Base-by-base conservation (phyloP, 2,888 invertebrate species). In the Phaedon cochleariae region DNA sequence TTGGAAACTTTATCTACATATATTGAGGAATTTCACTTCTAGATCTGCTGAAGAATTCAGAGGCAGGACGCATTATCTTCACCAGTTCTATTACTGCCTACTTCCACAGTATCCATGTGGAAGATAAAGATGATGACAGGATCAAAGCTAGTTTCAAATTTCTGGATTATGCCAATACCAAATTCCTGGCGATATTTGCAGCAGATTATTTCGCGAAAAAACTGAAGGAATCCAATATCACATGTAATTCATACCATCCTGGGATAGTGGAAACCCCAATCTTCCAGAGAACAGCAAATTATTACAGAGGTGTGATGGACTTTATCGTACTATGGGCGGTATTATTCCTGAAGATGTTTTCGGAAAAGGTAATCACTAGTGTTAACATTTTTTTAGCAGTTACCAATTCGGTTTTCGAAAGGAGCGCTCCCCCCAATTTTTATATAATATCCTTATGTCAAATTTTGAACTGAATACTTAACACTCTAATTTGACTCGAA, bases 11-110 rank as follows among this genome's bases (percentile, higher is more conserved):
- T n/a, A n/a, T n/a, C n/a, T n/a, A n/a, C n/a, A n/a, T n/a, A n/a
- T n/a, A n/a, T n/a, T n/a, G n/a, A n/a, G n/a, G n/a, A n/a, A 26
- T 58, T 41, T 34, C 26, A 7, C 26, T 65, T 65, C 22, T 41
- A 66, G 62, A 54, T 46, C 31, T 64, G 12, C 0, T 65, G 48
- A 65, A 58, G 34, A 65, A 66, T 31, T 64, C 69, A 3, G 2
- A 48, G 9, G 37, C 64, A 0, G 69, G 69, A 15, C 59, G 72
- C 10, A 49, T 72, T 37, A 57, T 73, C 29, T 73, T 70, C 51
- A 71, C 71, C 1, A 58, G 65, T 22, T 73, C 73, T 0, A 17
- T 48, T 20, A 20, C 52, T n/a, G 45, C 62, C 1, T 64, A 41
- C 3, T 22, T 57, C 34, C 37, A 22, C 34, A 10, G 49, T 10